Percentiles rank a stretch among this genome's conserved stretches.
Conservation (phyloP, 2,888 invertebrate species). For the Allygus modestus region DNA sequence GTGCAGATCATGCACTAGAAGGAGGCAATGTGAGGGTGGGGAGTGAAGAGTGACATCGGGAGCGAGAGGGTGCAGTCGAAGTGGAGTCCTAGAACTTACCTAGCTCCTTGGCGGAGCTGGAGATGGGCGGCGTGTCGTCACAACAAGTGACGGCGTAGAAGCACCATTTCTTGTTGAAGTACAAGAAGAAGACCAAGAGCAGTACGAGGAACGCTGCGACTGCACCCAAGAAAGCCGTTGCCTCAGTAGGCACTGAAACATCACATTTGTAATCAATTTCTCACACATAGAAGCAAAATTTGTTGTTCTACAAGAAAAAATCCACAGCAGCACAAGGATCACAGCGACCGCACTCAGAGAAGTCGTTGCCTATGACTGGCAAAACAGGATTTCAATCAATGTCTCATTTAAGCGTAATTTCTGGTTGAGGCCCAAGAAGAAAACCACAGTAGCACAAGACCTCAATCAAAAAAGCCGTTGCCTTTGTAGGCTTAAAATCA, state of each 20-base stretch:
- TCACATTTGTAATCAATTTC: too few relatives aligned
- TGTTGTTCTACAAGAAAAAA: not conserved
- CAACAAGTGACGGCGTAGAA: slow-evolving; percentile 77
- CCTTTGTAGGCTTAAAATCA: too few relatives aligned
- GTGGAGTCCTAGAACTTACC: slow-evolving; percentile 28
- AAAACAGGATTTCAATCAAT: too few relatives aligned
- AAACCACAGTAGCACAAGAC: too few relatives aligned
- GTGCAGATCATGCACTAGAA: slow-evolving; percentile 4
- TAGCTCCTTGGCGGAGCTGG: slow-evolving; percentile 58
- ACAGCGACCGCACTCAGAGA: not conserved
- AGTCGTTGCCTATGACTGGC: too few relatives aligned
- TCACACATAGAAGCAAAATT: not conserved
- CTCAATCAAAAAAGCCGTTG: too few relatives aligned
- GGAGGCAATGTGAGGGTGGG: not conserved
- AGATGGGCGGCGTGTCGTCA: slow-evolving; percentile 61
- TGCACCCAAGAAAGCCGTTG: slow-evolving; percentile 92
- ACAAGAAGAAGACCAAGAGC: slow-evolving; percentile 90
- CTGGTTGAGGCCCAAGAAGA: too few relatives aligned
- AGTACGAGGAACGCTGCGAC: slow-evolving; percentile 90
- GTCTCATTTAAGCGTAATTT: too few relatives aligned
- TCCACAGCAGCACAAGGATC: not conserved
- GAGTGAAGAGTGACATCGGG: not conserved
- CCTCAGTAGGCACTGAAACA: slow-evolving; percentile 81
- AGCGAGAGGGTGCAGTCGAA: not conserved
- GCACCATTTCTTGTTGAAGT: slow-evolving; percentile 88